Evolutionary conservation across 2,888 invertebrate genomes (phyloP).

Genomic region (Odontothrips loti): DNA sequence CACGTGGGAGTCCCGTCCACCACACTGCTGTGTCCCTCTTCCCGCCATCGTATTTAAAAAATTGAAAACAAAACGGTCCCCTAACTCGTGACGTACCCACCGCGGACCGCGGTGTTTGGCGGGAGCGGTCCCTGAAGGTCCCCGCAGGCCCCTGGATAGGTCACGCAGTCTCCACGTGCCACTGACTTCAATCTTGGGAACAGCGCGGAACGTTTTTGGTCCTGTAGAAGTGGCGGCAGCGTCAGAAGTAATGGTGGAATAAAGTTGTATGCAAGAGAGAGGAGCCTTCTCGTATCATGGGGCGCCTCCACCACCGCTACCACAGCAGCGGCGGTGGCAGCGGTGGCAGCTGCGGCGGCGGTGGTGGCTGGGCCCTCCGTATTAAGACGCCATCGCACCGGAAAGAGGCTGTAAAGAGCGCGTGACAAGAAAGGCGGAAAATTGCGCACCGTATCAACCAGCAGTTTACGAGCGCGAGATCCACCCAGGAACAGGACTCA

Average conservation of each 20-base stretch:
- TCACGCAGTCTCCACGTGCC: too few relatives aligned
- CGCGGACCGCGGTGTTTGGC: neutral
- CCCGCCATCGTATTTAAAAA: neutral
- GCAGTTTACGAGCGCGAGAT: constrained; percentile 3
- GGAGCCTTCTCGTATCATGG: too few relatives aligned
- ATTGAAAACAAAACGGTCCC: neutral
- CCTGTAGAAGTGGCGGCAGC: too few relatives aligned
- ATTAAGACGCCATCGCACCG: constrained; percentile 12
- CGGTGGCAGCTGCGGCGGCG: neutral
- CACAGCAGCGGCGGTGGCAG: neutral
- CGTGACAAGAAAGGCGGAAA: constrained; percentile 18
- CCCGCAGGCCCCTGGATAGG: too few relatives aligned
- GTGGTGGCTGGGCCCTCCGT: too few relatives aligned
- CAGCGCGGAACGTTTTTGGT: too few relatives aligned
- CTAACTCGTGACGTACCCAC: neutral
- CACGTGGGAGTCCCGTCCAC: too few relatives aligned
- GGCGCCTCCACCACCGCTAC: too few relatives aligned
- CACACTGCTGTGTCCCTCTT: too few relatives aligned
- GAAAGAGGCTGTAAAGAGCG: constrained; percentile 7
- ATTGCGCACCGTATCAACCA: neutral
- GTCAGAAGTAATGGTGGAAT: too few relatives aligned
- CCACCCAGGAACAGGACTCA: neutral
- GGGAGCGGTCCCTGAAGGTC: neutral
- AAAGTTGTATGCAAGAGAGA: too few relatives aligned
- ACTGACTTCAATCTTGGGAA: too few relatives aligned